Evolutionary conservation across 2,797 vertebrate genomes (phyloP), one percentile per base, ranked within the genome.

Genomic region (Clarias platycephalus): DNA sequence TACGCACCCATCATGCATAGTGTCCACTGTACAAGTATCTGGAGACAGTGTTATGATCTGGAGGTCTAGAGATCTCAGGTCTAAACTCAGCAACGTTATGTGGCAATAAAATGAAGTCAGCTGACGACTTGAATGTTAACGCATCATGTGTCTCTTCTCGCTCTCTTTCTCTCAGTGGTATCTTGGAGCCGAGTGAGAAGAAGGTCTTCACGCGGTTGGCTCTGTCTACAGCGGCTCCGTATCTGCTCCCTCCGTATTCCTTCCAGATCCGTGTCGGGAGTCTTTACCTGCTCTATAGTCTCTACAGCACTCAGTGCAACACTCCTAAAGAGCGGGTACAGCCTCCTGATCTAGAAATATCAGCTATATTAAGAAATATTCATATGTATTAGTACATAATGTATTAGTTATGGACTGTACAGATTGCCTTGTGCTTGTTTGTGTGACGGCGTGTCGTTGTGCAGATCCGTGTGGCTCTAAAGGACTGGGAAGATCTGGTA

Each of bases 261-360:
- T 99, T 99, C 92, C 97, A 99, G 93, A 98, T 99, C 86, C 91
- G 97, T 87, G 97, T 97, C 1, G 98, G 97, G 31, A 97, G 94
- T 0, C 94, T 99, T 60, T 99, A 98, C 86, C 93, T 99, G 79
- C 90, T 99, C 0, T 96, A 97, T 67, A 95, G 96, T 4, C 89
- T 98, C 68, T 97, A 96, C n/a, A 93, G 88, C 60, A 91, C 91
- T 3, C 98, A 99, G 84, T 91, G 93, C 0, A 93, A 93, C 70
- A 89, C 92, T n/a, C 97, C 97, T 9, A 93, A 93, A 49, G 96
- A 97, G 86, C 96, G 96, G 96, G 98, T 98, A 74, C 22, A 44
- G 24, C 4, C 24, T 20, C 7, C 7, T 18, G 78, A 80, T 28
- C 24, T 49, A 12, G 10, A 49, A 49, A 12, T 8, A 49, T 49